Conservation (phyloP, 2,888 invertebrate genomes). For the Acanthacorydalis orientalis region DNA sequence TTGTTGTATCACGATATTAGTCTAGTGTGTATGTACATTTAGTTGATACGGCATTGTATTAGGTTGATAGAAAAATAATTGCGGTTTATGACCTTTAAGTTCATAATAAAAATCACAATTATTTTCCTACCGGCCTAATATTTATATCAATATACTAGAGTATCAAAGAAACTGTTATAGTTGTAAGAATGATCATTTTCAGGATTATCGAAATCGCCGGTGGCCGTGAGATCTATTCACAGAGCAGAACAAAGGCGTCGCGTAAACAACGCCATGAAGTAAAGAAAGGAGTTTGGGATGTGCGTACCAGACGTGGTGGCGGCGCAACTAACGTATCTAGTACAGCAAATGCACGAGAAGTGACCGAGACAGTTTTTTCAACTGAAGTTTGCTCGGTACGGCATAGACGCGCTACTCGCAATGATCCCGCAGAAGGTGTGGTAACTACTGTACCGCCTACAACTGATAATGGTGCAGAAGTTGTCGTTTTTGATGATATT, state of each 20-base stretch:
- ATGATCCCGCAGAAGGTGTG: constrained; percentile 24
- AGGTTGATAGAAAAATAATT: too few species aligned
- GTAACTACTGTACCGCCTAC: constrained; percentile 35
- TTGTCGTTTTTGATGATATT: constrained; percentile 75
- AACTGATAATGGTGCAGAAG: constrained; percentile 44
- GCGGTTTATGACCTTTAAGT: too few species aligned
- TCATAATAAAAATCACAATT: too few species aligned
- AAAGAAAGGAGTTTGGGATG: constrained; percentile 35
- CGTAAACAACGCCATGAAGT: constrained; percentile 40
- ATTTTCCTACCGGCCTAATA: too few species aligned
- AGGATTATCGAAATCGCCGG: constrained; percentile 65
- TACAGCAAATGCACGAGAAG: constrained; percentile 23
- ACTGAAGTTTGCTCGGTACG: constrained; percentile 42
- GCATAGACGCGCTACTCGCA: constrained; percentile 20
- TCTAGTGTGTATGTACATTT: too few species aligned
- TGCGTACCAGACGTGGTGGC: constrained; percentile 29
- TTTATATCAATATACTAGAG: not conserved
- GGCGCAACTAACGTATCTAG: constrained; percentile 22
- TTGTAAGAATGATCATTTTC: constrained; percentile 9
- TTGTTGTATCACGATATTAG: too few species aligned
- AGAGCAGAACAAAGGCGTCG: constrained; percentile 62
- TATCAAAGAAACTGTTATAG: not conserved
- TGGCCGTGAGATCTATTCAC: constrained; percentile 68
- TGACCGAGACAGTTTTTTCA: constrained; percentile 43
- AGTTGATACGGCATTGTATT: not conserved